A percentile compares a stretch with the other conserved stretches of the same genome.
phyloP scores from a whole-genome alignment of 2,113 vertebrate genomes.

The Lepus europaeus region DNA sequence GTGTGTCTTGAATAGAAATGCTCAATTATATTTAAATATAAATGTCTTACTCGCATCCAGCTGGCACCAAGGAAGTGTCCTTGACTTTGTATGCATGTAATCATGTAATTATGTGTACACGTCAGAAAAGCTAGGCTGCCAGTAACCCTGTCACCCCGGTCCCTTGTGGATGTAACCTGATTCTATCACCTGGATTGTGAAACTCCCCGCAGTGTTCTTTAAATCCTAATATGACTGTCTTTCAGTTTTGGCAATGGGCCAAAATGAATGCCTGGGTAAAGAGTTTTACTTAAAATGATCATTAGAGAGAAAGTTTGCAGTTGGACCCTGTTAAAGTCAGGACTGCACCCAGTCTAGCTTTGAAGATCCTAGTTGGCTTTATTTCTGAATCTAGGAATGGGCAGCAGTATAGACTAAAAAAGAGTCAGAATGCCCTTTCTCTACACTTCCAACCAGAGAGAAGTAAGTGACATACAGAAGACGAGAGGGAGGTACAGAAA shows the following conservation, averaged over 20 bases:
- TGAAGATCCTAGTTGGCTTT: background rate
- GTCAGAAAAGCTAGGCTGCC: background rate
- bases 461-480: background rate
- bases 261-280: constrained; percentile 10
- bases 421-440: background rate
- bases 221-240: background rate
- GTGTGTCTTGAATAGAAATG: background rate
- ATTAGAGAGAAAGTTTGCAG: background rate
- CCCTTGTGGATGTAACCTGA: background rate
- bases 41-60: background rate
- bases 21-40: background rate
- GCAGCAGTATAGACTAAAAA: background rate
- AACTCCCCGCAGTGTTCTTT: background rate
- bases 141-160: background rate
- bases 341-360: background rate
- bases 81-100: background rate
- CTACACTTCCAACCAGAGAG: background rate
- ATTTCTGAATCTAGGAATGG: background rate
- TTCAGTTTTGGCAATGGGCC: background rate
- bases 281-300: constrained; percentile 3
- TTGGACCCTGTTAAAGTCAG: background rate
- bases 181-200: background rate
- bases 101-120: background rate
- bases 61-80: background rate
- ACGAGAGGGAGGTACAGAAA: background rate